phyloP scores from a whole-genome alignment of 2,888 invertebrate species.

The Neoscelio sp. region DNA sequence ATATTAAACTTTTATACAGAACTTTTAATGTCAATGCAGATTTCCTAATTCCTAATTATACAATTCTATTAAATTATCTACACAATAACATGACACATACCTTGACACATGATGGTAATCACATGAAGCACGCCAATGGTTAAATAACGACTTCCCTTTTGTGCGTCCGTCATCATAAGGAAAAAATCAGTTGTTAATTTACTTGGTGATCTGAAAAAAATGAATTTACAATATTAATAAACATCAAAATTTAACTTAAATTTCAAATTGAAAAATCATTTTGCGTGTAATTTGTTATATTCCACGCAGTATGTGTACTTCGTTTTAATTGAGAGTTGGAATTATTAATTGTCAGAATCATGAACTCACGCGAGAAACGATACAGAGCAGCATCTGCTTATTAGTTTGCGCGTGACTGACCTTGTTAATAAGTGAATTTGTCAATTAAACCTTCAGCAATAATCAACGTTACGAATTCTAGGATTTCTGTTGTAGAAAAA shows the following conservation, averaged over 20 bases:
- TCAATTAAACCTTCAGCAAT: constrained; percentile 57
- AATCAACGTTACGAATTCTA: constrained; percentile 47
- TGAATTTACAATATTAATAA: constrained; percentile 21
- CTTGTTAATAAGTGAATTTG: constrained; percentile 62
- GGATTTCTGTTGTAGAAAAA: constrained; percentile 28
- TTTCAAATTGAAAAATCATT: constrained; percentile 29
- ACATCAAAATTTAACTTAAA: constrained; percentile 19
- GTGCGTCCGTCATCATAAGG: constrained; percentile 77
- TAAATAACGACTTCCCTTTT: constrained; percentile 79
- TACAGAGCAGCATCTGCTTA: constrained; percentile 56
- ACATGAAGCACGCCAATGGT: constrained; percentile 82
- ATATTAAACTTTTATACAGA: too few relatives aligned
- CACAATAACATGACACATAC: constrained; percentile 70
- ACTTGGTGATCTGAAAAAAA: too few relatives aligned
- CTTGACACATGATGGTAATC: constrained; percentile 83
- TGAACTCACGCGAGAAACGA: constrained; percentile 55
- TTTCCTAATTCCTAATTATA: too few relatives aligned
- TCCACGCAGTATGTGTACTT: constrained; percentile 16
- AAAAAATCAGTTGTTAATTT: too few relatives aligned
- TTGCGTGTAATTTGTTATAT: constrained; percentile 4
- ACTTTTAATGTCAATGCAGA: too few relatives aligned
- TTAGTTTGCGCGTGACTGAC: constrained; percentile 61
- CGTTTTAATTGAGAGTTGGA: constrained; percentile 55
- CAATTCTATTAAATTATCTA: too few relatives aligned
- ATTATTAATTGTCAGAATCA: constrained; percentile 58